Conservation (phyloP, 1,140 invertebrate species). For the Drosophila ercepeae region DNA sequence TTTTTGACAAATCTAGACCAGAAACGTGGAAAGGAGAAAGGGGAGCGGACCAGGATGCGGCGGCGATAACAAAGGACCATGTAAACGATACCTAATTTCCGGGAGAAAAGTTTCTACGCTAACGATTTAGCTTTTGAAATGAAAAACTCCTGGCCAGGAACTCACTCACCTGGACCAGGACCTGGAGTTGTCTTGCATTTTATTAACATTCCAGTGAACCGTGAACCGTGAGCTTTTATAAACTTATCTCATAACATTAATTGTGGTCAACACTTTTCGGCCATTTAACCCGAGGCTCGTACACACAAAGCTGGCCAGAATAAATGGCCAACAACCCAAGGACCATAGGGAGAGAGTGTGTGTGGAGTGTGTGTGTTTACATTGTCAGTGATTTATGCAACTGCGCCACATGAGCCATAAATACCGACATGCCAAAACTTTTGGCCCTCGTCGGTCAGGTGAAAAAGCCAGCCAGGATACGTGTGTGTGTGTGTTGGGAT, state of each 20-base stretch:
- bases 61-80: slow-evolving; percentile 54
- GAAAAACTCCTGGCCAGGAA: not conserved
- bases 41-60: slow-evolving; percentile 59
- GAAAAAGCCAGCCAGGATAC: slow-evolving; percentile 12
- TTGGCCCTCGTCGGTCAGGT: slow-evolving; percentile 52
- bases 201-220: slow-evolving; percentile 54
- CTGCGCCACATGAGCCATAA: slow-evolving; percentile 81
- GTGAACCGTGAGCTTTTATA: slow-evolving; percentile 64
- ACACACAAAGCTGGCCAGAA: not conserved
- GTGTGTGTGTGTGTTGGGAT: slow-evolving; percentile 7
- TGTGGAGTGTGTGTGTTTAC: slow-evolving; percentile 55
- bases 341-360: not conserved
- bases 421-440: slow-evolving; percentile 81
- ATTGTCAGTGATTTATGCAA: slow-evolving; percentile 83
- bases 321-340: not conserved
- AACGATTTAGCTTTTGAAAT: not conserved
- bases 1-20: slow-evolving; percentile 74
- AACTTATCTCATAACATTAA: slow-evolving; percentile 83
- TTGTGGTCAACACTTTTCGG: slow-evolving; percentile 82
- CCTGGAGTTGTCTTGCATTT: slow-evolving; percentile 58
- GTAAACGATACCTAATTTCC: slow-evolving; percentile 81
- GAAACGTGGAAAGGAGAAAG: slow-evolving; percentile 10
- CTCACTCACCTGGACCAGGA: not conserved
- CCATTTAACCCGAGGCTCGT: slow-evolving; percentile 61
- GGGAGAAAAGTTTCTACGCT: slow-evolving; percentile 9